phyloP scores from a whole-genome alignment of 2,113 vertebrate genomes.

The Campylorhamphus procurvoides region DNA sequence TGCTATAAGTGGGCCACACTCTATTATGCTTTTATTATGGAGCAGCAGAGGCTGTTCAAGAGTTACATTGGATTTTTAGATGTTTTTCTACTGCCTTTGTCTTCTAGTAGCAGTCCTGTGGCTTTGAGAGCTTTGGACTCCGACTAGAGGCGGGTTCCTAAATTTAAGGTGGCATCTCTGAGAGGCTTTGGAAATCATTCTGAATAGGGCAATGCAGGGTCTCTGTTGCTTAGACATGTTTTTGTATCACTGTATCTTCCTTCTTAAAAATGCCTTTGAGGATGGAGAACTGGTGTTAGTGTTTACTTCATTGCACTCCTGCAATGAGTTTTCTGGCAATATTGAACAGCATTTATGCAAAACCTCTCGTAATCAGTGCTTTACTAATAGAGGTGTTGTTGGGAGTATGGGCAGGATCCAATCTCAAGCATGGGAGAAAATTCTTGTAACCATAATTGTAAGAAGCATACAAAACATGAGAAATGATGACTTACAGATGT shows the following conservation, averaged over 20 bases:
- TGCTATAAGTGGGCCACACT: neutral
- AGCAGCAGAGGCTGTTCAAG: conserved; percentile 10
- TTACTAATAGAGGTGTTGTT: neutral
- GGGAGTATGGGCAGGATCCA: neutral
- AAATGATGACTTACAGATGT: neutral
- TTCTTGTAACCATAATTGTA: neutral
- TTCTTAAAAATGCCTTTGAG: neutral
- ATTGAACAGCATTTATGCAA: neutral
- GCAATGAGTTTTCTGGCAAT: neutral
- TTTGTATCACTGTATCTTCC: neutral
- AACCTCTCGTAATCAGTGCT: neutral
- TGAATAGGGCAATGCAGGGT: neutral
- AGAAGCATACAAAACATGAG: neutral
- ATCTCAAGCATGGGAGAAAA: neutral
- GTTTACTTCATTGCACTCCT: neutral
- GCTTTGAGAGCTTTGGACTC: conserved; percentile 14
- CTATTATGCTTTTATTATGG: neutral
- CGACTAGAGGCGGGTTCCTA: neutral
- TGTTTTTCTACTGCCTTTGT: conserved; percentile 43
- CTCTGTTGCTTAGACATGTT: neutral
- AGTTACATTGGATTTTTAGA: conserved; percentile 22
- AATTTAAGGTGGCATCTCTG: conserved; percentile 47
- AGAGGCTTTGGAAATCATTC: neutral
- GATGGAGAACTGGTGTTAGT: neutral
- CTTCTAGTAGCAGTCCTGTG: conserved; percentile 17